Conservation (phyloP, 2,888 invertebrate genomes). For the Chorisops tibialis region DNA sequence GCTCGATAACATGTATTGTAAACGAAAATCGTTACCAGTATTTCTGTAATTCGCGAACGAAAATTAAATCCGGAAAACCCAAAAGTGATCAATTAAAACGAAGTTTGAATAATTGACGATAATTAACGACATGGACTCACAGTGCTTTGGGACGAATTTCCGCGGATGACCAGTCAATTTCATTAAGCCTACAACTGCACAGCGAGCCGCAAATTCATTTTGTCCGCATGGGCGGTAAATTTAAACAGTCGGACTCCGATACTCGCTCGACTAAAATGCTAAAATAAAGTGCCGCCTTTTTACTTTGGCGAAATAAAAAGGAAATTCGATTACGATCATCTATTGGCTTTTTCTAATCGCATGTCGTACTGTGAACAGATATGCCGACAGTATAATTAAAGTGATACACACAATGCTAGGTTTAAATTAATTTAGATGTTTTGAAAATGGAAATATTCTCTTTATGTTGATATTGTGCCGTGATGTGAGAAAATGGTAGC, state of each 20-base stretch:
- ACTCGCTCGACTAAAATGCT: not conserved
- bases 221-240: conserved; percentile 15
- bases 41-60: conserved; percentile 14
- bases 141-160: conserved; percentile 11
- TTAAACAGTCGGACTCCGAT: not conserved
- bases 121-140: conserved; percentile 41
- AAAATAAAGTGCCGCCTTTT: conserved; percentile 16
- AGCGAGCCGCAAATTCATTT: conserved; percentile 12
- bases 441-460: conserved; percentile 5
- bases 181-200: not conserved
- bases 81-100: conserved; percentile 51
- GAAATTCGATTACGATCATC: conserved; percentile 21
- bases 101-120: conserved; percentile 51
- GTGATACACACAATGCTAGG: conserved; percentile 11
- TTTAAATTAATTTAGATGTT: conserved; percentile 17
- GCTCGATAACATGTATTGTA: too few species aligned
- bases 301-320: conserved; percentile 20
- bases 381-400: conserved; percentile 18
- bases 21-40: conserved; percentile 11
- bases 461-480: not conserved
- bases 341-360: conserved; percentile 19
- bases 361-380: not conserved
- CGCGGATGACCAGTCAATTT: conserved; percentile 18
- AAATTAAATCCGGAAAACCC: conserved; percentile 40
- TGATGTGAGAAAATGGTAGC: too few species aligned